Evolutionary conservation across 64 coral and sea anemone species (phyloP).

Genomic region (Dendrophyllia cribrosa): DNA sequence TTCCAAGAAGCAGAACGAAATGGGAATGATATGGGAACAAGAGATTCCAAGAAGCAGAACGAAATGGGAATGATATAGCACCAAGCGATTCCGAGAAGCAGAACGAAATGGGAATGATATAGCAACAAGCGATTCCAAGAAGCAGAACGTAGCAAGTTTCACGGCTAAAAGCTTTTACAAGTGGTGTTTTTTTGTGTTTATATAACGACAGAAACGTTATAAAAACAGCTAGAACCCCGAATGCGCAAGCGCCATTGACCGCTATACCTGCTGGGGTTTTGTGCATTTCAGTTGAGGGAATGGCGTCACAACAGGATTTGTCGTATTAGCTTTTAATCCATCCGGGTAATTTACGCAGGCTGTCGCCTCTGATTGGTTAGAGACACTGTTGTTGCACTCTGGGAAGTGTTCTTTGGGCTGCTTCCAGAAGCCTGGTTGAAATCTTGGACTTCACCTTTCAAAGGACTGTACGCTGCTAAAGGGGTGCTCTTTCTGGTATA

Average conservation of each 20-base stretch:
- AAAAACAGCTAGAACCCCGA: constrained; percentile 67
- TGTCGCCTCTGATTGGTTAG: constrained; percentile 56
- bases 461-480: not conserved
- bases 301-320: constrained; percentile 60
- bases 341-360: constrained; percentile 54
- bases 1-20: too few species aligned
- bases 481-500: not conserved
- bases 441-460: constrained; percentile 46
- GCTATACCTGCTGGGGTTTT: constrained; percentile 40
- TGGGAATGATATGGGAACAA: too few species aligned
- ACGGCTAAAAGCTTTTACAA: constrained; percentile 67
- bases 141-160: constrained; percentile 61
- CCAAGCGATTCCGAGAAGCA: too few species aligned
- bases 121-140: constrained; percentile 51
- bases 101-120: too few species aligned
- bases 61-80: too few species aligned
- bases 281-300: constrained; percentile 40
- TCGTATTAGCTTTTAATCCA: constrained; percentile 42
- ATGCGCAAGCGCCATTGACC: constrained; percentile 25
- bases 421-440: constrained; percentile 52
- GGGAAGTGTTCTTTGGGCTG: constrained; percentile 43
- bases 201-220: too few species aligned
- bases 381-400: constrained; percentile 68
- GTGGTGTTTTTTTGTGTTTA: constrained; percentile 37
- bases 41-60: too few species aligned